Percentiles rank a stretch among this genome's conserved stretches.
These are phyloP conservation scores for Ectropis crepuscularia DNA, from an alignment of 2,888 invertebrate species.

Conservation along the genomic window DNA sequence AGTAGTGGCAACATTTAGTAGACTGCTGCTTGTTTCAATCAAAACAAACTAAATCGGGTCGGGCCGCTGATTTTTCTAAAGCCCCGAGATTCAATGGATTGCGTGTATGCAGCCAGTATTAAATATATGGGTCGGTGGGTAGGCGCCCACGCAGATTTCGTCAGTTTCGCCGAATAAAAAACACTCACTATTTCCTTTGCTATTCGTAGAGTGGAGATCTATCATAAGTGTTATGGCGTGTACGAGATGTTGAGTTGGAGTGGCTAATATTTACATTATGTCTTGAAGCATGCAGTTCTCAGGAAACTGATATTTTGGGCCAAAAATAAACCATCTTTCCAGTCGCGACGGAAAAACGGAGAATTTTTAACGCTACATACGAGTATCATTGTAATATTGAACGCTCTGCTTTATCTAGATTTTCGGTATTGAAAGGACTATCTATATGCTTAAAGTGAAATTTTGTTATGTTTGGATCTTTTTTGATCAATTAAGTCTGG, in stretches of 20 bases:
- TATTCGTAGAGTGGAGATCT: conserved; percentile 20
- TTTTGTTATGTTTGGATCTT: too few relatives aligned
- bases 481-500: too few relatives aligned
- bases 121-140: conserved; percentile 9
- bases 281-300: not conserved
- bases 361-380: not conserved
- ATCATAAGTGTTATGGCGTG: conserved; percentile 24
- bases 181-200: conserved; percentile 23
- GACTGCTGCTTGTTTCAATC: too few relatives aligned
- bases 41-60: too few relatives aligned
- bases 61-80: too few relatives aligned
- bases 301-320: not conserved
- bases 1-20: too few relatives aligned
- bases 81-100: too few relatives aligned
- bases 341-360: not conserved
- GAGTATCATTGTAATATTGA: too few relatives aligned
- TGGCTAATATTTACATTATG: conserved; percentile 11
- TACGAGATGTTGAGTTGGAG: not conserved
- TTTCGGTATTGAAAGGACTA: too few relatives aligned
- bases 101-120: not conserved
- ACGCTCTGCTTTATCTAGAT: too few relatives aligned
- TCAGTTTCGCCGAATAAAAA: conserved; percentile 32
- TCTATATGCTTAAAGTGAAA: too few relatives aligned
- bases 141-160: conserved; percentile 34
- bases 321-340: not conserved